Conservation (phyloP, 2,113 vertebrate species). For the Silurus asotus region DNA sequence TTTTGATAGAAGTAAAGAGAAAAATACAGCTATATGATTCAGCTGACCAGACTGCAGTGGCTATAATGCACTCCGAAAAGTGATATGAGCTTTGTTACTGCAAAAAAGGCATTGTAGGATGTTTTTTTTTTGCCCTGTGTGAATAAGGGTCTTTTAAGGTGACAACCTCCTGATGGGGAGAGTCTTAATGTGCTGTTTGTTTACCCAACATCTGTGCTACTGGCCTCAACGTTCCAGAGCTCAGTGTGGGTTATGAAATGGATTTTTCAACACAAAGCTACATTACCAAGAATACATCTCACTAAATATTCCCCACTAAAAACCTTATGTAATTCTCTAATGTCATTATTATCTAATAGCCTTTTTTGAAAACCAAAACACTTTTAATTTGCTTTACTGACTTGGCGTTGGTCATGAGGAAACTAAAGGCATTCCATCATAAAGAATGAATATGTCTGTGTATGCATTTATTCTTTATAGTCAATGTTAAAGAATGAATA, state of each 20-base stretch:
- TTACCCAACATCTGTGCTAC: constrained; percentile 56
- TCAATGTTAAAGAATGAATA: neutral
- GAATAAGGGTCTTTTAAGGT: constrained; percentile 54
- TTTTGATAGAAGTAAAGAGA: neutral
- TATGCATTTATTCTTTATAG: neutral
- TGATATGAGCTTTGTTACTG: constrained; percentile 6
- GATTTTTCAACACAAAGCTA: constrained; percentile 16
- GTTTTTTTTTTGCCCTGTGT: constrained; percentile 45
- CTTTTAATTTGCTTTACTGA: neutral
- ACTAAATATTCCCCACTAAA: neutral
- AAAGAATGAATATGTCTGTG: neutral
- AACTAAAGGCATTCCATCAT: constrained; percentile 11
- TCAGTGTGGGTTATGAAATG: constrained; percentile 45
- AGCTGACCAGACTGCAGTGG: constrained; percentile 19
- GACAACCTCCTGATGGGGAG: constrained; percentile 49
- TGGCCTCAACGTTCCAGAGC: constrained; percentile 39
- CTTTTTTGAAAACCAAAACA: neutral
- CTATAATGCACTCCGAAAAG: constrained; percentile 1
- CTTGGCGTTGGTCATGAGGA: neutral
- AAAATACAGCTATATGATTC: constrained; percentile 1
- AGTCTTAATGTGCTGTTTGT: constrained; percentile 57
- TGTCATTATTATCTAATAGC: constrained; percentile 6
- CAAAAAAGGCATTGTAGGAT: neutral
- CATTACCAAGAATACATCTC: neutral
- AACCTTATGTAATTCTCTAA: neutral